Base-by-base conservation (phyloP, 2,888 invertebrate species). In the Cyrtodaria siliqua region DNA sequence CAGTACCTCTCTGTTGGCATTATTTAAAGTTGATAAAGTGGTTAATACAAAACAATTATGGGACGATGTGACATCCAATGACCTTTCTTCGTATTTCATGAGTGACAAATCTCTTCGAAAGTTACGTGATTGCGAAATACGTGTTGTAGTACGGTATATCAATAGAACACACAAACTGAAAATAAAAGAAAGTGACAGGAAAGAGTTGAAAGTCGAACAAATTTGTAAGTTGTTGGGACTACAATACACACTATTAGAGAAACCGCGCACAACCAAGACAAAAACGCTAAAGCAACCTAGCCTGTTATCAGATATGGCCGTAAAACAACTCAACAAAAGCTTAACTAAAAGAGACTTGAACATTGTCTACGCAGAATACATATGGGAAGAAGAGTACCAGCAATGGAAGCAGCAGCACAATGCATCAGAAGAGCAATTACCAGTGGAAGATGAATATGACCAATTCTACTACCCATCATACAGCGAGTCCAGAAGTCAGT, bases 401-500 rank as follows among this genome's bases (percentile, higher is more conserved):
- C 16, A 40, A 24, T 77, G 76, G 77, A 42, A 26, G 2, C 18
- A 18, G 9, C 20, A 44, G 16, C 38, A 56, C 6, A 12, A 9
- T 16, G 40, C 64, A 52, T 24, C 66, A 4, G 69, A 33, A 40
- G 52, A 70, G 0, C 20, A 64, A n/a, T n/a, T n/a, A n/a, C n/a
- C n/a, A n/a, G n/a, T n/a, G n/a, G n/a, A n/a, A n/a, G n/a, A n/a
- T n/a, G 18, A 52, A 6, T 20, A 52, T 4, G 27, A 50, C 20
- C 75, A 74, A 75, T 75, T 75, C 50, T 82, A 72, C 29, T 68
- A 59, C 55, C 79, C 72, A 8, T 78, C 71, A n/a, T 75, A 61
- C 44, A 76, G 69, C 42, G 29, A 40, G 1, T 3, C 12, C 14
- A 44, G 79, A 27, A 23, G 68, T 9, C 70, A 77, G 57, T 50